Evolutionary conservation across 2,797 vertebrate species (phyloP).

Genomic region (Notoglanidium macrostoma): DNA sequence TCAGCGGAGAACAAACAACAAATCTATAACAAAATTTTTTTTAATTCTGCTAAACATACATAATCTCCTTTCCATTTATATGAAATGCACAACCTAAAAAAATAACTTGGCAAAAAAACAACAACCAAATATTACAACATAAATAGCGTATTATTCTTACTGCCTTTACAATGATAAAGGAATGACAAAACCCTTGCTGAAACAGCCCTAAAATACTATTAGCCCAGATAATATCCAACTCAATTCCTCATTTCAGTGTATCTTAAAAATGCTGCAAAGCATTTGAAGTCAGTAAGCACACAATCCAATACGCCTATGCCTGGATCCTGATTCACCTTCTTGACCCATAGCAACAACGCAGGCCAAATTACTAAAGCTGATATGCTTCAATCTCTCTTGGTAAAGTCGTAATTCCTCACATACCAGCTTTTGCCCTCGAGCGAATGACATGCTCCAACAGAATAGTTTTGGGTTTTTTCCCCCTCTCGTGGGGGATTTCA

Average conservation of each 20-base stretch:
- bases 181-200: background rate
- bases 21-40: background rate
- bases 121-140: background rate
- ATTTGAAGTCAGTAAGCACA: background rate
- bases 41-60: background rate
- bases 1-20: slow-evolving; percentile 9
- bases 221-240: background rate
- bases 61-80: background rate
- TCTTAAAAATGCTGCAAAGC: background rate
- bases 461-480: slow-evolving; percentile 54
- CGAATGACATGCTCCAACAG: slow-evolving; percentile 80
- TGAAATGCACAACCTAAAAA: background rate
- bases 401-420: slow-evolving; percentile 71
- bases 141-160: background rate
- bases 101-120: background rate
- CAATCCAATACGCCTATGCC: background rate
- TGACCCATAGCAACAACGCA: slow-evolving; percentile 15
- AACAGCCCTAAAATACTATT: background rate
- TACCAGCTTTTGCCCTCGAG: slow-evolving; percentile 79
- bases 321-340: slow-evolving; percentile 19
- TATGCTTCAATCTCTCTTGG: slow-evolving; percentile 48
- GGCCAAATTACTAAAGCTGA: slow-evolving; percentile 31
- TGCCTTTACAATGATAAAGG: background rate
- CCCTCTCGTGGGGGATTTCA: slow-evolving; percentile 68
- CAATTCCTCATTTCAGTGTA: background rate